A percentile compares a stretch with the other conserved stretches of the same genome.
These are phyloP conservation scores for Ovis aries DNA, from an alignment of 2,113 vertebrate species.

Conservation along the genomic window ARS-UI_Ramb_v3.0 NC_056068.1:74609501-74610000, in stretches of 20 bases:
- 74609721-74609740: neutral
- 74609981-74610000: neutral
- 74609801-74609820: neutral
- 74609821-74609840: neutral
- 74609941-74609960: neutral
- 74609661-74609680: neutral
- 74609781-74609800: neutral
- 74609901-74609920: neutral
- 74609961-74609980: neutral
- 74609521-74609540: neutral
- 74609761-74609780: neutral
- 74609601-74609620: neutral
- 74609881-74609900: neutral
- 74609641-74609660: neutral
- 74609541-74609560: neutral
- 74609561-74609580: neutral
- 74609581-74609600: neutral
- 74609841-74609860: neutral
- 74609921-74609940: neutral
- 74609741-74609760: neutral
- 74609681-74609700: neutral
- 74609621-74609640: neutral
- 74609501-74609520: neutral
- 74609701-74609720: neutral
- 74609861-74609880: neutral